Base-by-base conservation (phyloP, 2,113 vertebrate genomes). In the Lycaon pictus region DNA sequence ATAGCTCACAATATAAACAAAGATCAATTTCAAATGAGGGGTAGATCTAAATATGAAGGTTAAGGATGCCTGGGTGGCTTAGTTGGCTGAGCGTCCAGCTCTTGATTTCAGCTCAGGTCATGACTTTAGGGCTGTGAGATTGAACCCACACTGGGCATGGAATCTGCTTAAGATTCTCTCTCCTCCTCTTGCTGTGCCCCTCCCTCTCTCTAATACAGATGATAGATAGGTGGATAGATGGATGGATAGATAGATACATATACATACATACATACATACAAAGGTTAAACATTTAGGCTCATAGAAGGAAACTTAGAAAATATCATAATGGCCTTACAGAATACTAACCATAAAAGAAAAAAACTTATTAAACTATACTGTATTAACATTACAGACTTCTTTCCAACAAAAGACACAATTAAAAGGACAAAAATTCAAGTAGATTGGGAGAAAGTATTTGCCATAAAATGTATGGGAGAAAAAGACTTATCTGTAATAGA, bases 311-410 rank as follows among this genome's bases (percentile, higher is more conserved):
- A n/a, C 55, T 62, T 29, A 55, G 35, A 74, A 90, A 95, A 56
- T 48, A 81, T 53, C 48, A 81, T 27, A 3, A 43, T 63, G 67
- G 25, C 37, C 58, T 88, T 85, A 76, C 90, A 71, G 53, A 72
- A 67, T 29, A 65, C 48, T 71, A 60, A 51, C 20, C 22, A 51
- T 63, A 72, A 93, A 60, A 83, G 55, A 80, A 95, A 69, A 69
- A 81, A 97, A n/a, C 32, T 56, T 91, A 29, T 43, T 81, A 67
- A 93, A 20, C 48, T 90, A 0, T 76, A 77, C 7, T 22, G 63
- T 29, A 29, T 86, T 95, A 87, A 74, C 72, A 88, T 43, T 79
- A 72, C 84, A 27, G 17, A 35, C 43, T 96, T 91, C 7, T 95
- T 91, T 95, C 84, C 20, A 63, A 91, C 71, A 53, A 32, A 91